A percentile compares a stretch with the other conserved stretches of the same genome.
phyloP scores from a whole-genome alignment of 2,113 vertebrate species.

The Mobula hypostoma region DNA sequence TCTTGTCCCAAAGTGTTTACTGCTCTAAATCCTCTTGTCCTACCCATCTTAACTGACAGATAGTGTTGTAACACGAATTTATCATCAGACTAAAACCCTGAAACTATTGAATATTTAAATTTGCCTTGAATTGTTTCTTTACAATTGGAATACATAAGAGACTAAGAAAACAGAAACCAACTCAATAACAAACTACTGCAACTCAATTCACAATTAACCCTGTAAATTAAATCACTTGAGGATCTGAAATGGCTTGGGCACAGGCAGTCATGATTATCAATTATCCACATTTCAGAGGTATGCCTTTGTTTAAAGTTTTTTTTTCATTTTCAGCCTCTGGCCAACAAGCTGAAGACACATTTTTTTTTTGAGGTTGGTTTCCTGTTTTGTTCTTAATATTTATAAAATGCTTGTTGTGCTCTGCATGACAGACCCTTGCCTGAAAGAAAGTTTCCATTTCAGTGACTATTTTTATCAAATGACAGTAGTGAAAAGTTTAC shows the following conservation, averaged over 20 bases:
- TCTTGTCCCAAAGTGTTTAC: neutral
- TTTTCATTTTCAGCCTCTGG: neutral
- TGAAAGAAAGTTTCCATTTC: constrained; percentile 1
- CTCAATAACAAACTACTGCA: neutral
- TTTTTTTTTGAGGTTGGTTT: constrained; percentile 15
- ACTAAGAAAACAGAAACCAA: neutral
- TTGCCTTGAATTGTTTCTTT: neutral
- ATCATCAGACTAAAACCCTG: neutral
- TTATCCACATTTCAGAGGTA: neutral
- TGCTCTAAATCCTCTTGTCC: neutral
- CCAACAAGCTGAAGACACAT: neutral
- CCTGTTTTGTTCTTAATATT: constrained; percentile 27
- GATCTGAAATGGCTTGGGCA: neutral
- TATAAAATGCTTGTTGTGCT: neutral
- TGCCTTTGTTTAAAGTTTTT: neutral
- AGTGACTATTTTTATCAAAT: neutral
- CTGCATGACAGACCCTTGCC: neutral
- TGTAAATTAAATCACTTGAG: neutral
- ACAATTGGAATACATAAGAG: neutral
- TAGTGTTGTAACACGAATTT: no score
- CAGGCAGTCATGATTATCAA: neutral
- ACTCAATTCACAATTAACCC: neutral
- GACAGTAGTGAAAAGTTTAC: neutral
- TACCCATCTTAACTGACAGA: neutral
- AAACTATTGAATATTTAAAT: neutral